Percentiles rank a stretch among this genome's conserved stretches.
Conservation (phyloP, 2,797 vertebrate species). For the Paratrypauchen microcephalus region DNA sequence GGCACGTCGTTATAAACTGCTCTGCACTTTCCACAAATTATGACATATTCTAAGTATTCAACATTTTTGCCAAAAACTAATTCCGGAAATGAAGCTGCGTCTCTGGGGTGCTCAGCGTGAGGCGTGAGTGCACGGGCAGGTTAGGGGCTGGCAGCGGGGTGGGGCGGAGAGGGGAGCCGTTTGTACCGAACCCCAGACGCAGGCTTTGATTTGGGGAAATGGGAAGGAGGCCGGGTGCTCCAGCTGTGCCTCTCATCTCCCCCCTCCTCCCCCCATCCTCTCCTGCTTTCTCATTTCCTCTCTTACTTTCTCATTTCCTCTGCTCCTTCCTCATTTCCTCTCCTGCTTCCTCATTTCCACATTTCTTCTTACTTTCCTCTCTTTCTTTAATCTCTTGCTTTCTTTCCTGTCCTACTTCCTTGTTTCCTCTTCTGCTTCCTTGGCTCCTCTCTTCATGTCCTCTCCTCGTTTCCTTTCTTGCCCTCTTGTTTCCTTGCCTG, state of each 20-base stretch:
- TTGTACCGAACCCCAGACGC: slow-evolving; percentile 17
- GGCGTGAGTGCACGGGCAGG: neutral
- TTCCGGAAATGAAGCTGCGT: neutral
- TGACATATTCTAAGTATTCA: neutral
- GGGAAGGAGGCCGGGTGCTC: slow-evolving; percentile 39
- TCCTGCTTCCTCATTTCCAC: no score
- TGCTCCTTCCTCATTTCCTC: neutral
- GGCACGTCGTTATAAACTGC: neutral
- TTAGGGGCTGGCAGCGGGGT: neutral
- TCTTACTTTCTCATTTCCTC: slow-evolving; percentile 12
- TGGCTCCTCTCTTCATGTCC: no score
- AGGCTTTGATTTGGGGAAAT: slow-evolving; percentile 60
- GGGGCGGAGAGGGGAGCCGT: neutral
- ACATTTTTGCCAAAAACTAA: neutral
- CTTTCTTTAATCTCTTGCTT: no score
- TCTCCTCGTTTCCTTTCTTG: slow-evolving; percentile 8
- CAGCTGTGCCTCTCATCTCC: slow-evolving; percentile 61
- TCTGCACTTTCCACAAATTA: neutral
- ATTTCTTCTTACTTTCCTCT: no score
- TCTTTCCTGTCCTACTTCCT: no score
- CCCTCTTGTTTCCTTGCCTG: neutral
- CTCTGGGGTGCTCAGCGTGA: neutral
- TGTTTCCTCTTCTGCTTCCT: no score
- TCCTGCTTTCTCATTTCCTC: neutral
- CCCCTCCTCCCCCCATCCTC: neutral